Percentiles rank a stretch among this genome's conserved stretches.
phyloP scores from a whole-genome alignment of 2,113 vertebrate genomes.

The Takifugu bimaculatus region DNA sequence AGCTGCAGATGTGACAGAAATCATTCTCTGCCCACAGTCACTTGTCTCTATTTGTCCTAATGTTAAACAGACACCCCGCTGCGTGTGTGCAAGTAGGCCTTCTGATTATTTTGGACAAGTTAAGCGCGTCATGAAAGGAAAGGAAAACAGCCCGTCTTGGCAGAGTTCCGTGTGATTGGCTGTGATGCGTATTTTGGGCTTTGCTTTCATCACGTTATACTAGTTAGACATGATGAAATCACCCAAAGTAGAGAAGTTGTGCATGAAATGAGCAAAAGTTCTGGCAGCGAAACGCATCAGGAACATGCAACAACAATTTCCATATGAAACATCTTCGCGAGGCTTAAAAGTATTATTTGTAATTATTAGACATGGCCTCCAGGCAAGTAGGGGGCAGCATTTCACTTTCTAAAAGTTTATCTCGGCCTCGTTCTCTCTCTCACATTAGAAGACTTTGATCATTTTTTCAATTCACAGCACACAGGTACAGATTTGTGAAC shows the following conservation, averaged over 20 bases:
- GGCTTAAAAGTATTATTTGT: not conserved
- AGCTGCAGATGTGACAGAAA: constrained; percentile 25
- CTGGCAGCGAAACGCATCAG: constrained; percentile 2
- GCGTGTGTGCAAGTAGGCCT: constrained; percentile 9
- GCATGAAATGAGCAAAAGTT: constrained; percentile 22
- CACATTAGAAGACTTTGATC: no score
- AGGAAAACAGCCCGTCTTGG: constrained; percentile 43
- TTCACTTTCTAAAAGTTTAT: no score
- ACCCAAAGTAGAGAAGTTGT: constrained; percentile 28
- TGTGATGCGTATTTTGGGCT: constrained; percentile 34
- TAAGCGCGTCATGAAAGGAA: constrained; percentile 35
- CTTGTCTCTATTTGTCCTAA: constrained; percentile 37
- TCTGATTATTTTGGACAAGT: constrained; percentile 41
- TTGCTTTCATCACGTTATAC: constrained; percentile 51
- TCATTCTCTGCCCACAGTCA: constrained; percentile 20
- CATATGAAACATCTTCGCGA: not conserved
- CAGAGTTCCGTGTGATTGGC: constrained; percentile 17
- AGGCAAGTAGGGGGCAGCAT: no score
- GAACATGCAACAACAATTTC: constrained; percentile 17
- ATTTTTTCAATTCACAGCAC: no score
- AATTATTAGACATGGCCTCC: no score
- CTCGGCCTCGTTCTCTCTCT: no score
- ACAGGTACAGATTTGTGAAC: no score
- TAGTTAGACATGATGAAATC: constrained; percentile 26
- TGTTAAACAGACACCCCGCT: constrained; percentile 43